Conservation (phyloP, 2,113 vertebrate genomes). For the Bos taurus region DNA sequence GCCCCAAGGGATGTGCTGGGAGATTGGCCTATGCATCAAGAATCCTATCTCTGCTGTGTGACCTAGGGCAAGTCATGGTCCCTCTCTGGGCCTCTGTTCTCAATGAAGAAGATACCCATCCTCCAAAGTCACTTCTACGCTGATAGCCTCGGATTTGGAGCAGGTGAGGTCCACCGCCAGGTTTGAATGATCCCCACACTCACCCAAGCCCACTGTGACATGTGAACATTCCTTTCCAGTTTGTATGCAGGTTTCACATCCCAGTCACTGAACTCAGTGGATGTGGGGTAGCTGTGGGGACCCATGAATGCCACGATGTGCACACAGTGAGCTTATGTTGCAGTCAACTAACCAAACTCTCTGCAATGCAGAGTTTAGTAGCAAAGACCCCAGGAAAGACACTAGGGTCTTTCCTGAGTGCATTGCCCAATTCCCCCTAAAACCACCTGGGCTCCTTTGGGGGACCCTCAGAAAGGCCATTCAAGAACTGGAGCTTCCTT, state of each 20-base stretch:
- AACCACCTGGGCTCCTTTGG: neutral
- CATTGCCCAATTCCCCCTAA: neutral
- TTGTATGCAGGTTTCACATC: neutral
- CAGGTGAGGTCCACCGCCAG: neutral
- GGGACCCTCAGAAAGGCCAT: neutral
- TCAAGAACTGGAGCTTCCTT: neutral
- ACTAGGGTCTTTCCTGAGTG: neutral
- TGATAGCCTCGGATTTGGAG: neutral
- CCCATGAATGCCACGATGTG: neutral
- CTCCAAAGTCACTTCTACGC: neutral
- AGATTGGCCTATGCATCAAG: neutral
- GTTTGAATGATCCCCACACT: neutral
- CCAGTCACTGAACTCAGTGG: neutral
- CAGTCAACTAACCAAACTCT: neutral
- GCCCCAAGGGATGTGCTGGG: neutral
- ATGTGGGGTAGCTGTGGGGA: neutral
- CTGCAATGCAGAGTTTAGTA: neutral
- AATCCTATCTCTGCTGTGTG: neutral
- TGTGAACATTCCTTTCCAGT: neutral
- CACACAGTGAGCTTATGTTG: fast-evolving
- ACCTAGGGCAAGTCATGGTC: neutral
- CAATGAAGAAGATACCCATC: neutral
- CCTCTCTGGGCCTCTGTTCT: neutral
- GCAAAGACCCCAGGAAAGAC: neutral
- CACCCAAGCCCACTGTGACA: neutral